Conservation (phyloP, 1,140 invertebrate genomes). For the Scaptomyza pallida region DNA sequence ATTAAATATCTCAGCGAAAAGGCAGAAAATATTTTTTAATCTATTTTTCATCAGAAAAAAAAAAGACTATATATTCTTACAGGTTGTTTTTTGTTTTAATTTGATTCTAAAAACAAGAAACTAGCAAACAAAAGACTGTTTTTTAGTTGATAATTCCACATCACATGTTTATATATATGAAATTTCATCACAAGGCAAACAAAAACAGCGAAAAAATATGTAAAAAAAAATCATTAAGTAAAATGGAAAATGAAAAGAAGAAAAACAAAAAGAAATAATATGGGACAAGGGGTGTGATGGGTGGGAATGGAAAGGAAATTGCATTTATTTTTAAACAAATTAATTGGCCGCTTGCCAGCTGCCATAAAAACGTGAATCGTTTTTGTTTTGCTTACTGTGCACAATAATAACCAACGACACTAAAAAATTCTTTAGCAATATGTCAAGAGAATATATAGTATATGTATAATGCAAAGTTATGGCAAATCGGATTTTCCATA, state of each 20-base stretch:
- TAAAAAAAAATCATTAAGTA: constrained; percentile 30
- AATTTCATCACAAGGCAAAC: constrained; percentile 58
- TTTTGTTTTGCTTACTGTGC: constrained; percentile 49
- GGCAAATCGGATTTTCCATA: constrained; percentile 38
- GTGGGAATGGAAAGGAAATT: constrained; percentile 43
- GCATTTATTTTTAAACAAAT: constrained; percentile 78
- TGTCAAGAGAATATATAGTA: constrained; percentile 28
- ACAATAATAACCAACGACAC: constrained; percentile 23
- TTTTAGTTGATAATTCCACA: constrained; percentile 17
- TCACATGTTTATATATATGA: constrained; percentile 41
- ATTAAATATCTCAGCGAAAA: background rate
- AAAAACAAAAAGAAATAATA: constrained; percentile 1
- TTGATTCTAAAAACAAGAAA: background rate
- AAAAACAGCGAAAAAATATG: constrained; percentile 19
- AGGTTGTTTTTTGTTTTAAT: background rate
- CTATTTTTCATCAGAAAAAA: too few relatives aligned
- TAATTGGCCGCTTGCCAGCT: constrained; percentile 69
- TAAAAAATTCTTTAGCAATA: constrained; percentile 28
- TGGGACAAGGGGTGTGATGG: too few relatives aligned
- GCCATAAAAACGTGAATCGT: constrained; percentile 78
- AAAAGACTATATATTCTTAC: background rate
- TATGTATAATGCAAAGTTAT: constrained; percentile 12
- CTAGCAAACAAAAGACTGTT: background rate
- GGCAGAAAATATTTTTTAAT: background rate
- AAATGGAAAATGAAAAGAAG: constrained; percentile 24